These are phyloP conservation scores for Lepus europaeus DNA, from an alignment of 2,113 vertebrate genomes.

Conservation along the genomic window DNA sequence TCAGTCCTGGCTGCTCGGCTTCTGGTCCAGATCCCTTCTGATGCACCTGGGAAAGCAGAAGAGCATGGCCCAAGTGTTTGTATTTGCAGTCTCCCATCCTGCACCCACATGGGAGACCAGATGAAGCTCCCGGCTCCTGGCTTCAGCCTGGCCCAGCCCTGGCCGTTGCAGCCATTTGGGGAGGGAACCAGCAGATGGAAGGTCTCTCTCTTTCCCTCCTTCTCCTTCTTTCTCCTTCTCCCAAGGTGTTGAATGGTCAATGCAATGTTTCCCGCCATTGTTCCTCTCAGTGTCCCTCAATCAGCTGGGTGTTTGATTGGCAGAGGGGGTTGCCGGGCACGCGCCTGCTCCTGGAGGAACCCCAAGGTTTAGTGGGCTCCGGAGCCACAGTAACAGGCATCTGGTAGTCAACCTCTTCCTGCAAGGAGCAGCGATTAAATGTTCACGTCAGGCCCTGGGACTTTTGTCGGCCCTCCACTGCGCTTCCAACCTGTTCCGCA, in stretches of 20 bases:
- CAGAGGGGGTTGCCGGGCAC: constrained; percentile 43
- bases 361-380: constrained; percentile 55
- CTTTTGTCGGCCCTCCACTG: constrained; percentile 59
- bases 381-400: constrained; percentile 47
- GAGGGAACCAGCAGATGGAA: too few relatives aligned
- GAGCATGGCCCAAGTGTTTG: too few relatives aligned
- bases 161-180: too few relatives aligned
- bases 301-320: background rate
- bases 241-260: constrained; percentile 19
- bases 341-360: background rate
- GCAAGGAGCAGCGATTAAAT: constrained; percentile 79
- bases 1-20: too few relatives aligned
- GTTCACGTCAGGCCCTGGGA: constrained; percentile 73
- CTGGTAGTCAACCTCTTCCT: constrained; percentile 74
- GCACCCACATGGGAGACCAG: too few relatives aligned
- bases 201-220: too few relatives aligned
- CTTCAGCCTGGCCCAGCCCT: too few relatives aligned
- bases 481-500: constrained; percentile 82
- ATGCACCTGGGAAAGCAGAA: too few relatives aligned
- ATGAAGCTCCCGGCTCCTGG: too few relatives aligned
- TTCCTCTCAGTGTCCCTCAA: background rate
- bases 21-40: too few relatives aligned
- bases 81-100: too few relatives aligned
- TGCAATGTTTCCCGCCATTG: constrained; percentile 42
- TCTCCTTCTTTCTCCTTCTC: too few relatives aligned